Percentiles rank a stretch among this genome's conserved stretches.
phyloP scores from a whole-genome alignment of 1,140 invertebrate species.

The Drosophila lacteicornis region DNA sequence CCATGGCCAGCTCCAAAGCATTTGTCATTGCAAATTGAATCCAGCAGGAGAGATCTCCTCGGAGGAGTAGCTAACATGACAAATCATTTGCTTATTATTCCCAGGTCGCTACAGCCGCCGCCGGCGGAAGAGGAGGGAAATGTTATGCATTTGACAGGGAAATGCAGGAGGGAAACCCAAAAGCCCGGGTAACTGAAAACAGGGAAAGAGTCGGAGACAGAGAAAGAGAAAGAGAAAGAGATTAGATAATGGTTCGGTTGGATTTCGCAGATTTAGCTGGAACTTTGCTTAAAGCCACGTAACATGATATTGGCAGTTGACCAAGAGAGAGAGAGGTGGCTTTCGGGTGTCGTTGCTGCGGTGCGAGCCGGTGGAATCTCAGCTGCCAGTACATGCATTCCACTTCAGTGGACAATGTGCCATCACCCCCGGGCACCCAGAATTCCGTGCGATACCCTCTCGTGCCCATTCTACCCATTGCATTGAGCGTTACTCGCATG shows the following conservation, averaged over 20 bases:
- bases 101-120: conserved; percentile 27
- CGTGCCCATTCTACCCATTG: conserved; percentile 19
- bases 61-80: conserved; percentile 56
- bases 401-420: conserved; percentile 65
- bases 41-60: conserved; percentile 13
- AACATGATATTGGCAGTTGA: conserved; percentile 69
- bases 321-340: conserved; percentile 35
- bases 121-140: conserved; percentile 4
- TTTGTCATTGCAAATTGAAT: conserved; percentile 46
- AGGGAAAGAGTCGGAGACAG: not conserved
- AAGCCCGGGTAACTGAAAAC: not conserved
- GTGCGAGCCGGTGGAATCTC: conserved; percentile 25
- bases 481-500: conserved; percentile 67
- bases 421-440: conserved; percentile 25
- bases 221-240: conserved; percentile 8
- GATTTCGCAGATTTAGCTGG: conserved; percentile 30
- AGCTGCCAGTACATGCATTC: conserved; percentile 56
- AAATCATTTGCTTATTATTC: conserved; percentile 77
- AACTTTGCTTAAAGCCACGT: conserved; percentile 58
- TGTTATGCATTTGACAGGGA: conserved; percentile 45
- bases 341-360: not conserved
- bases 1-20: conserved; percentile 27
- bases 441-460: conserved; percentile 4
- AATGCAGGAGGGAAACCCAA: not conserved
- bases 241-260: conserved; percentile 52